Evolutionary conservation across 2,113 vertebrate species (phyloP).

Genomic region (Natator depressus): DNA sequence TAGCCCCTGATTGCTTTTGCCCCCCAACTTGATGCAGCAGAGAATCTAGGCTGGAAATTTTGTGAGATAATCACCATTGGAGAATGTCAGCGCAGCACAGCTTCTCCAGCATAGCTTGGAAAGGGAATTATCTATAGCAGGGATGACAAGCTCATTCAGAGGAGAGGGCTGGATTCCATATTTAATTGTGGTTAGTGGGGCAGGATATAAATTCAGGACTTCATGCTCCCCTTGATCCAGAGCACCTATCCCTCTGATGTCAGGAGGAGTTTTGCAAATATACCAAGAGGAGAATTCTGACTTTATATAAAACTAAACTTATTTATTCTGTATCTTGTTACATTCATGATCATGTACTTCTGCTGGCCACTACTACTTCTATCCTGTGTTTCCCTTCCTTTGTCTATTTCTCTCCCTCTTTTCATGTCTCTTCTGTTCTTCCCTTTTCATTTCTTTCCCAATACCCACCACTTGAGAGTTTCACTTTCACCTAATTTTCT

Average conservation of each 20-base stretch:
- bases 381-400: not conserved
- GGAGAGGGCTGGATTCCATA: not conserved
- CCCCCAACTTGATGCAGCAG: not conserved
- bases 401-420: not conserved
- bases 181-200: not conserved
- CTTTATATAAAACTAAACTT: not conserved
- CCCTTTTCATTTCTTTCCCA: not conserved
- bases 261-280: not conserved
- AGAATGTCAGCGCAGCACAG: accelerated
- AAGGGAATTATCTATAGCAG: not conserved
- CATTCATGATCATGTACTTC: not conserved
- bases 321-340: not conserved
- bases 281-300: not conserved
- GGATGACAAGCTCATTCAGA: not conserved
- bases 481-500: not conserved
- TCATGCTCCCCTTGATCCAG: not conserved
- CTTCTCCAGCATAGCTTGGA: not conserved
- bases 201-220: not conserved
- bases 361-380: not conserved
- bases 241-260: accelerated
- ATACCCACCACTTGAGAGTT: not conserved
- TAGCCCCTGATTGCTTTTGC: accelerated
- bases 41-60: not conserved
- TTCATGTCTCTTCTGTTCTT: not conserved
- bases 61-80: accelerated